Conservation (phyloP, 2,113 vertebrate genomes). For the Cynopterus brachyotis region DNA sequence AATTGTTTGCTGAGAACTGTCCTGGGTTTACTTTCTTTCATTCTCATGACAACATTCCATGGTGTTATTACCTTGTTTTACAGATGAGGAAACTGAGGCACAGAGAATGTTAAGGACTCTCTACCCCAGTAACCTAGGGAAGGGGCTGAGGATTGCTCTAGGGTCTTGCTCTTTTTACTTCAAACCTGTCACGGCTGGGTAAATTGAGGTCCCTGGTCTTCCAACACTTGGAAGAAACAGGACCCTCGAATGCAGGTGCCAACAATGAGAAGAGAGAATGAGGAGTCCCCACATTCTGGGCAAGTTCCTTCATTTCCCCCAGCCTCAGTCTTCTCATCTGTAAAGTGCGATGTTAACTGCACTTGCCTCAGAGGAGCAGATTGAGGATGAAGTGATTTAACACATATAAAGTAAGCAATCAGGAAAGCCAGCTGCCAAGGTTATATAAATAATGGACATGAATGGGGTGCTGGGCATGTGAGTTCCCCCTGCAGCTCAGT, state of each 20-base stretch:
- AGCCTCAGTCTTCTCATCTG: neutral
- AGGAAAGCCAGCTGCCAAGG: fast-evolving
- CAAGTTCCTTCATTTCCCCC: neutral
- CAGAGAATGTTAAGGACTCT: too few relatives aligned
- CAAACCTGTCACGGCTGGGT: neutral
- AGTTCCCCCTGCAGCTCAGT: fast-evolving
- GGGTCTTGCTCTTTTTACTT: neutral
- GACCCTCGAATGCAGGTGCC: fast-evolving
- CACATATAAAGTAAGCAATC: neutral
- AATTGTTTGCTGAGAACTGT: fast-evolving
- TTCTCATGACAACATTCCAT: neutral
- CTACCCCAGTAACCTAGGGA: neutral
- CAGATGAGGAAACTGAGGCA: neutral
- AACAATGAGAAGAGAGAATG: fast-evolving
- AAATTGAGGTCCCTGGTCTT: neutral
- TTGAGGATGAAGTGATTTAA: too few relatives aligned
- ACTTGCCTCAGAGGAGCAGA: neutral
- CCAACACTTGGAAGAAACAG: neutral
- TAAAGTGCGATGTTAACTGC: neutral
- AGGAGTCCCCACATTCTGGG: neutral
- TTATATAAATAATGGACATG: fast-evolving
- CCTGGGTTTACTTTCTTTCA: neutral
- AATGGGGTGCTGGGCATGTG: neutral
- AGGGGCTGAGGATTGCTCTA: neutral
- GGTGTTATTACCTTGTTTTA: neutral